phyloP scores from a whole-genome alignment of 2,797 vertebrate species.

The Decapterus maruadsi region DNA sequence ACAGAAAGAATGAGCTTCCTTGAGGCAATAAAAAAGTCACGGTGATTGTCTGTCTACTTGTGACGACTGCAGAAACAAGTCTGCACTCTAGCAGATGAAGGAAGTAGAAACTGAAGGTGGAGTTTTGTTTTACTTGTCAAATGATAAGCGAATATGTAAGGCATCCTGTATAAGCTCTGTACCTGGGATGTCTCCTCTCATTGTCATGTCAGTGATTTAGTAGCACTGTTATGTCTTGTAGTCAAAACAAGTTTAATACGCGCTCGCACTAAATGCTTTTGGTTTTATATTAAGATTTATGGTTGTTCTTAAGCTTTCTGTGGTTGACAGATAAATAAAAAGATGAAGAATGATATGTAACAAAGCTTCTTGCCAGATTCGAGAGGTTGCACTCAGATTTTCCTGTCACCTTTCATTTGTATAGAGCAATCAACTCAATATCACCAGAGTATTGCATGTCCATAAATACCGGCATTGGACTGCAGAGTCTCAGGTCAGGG shows the following conservation, averaged over 20 bases:
- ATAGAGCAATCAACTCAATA: slow-evolving; percentile 1
- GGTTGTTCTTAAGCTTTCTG: background rate
- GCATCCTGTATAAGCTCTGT: background rate
- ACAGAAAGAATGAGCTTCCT: slow-evolving; percentile 75
- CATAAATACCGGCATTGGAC: background rate
- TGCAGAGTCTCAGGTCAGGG: slow-evolving; percentile 17
- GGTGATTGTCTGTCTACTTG: slow-evolving; percentile 62
- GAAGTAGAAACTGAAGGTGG: slow-evolving; percentile 31
- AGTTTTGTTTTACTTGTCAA: slow-evolving; percentile 31
- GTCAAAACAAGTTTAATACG: background rate
- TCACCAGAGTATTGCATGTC: background rate
- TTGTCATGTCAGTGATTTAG: background rate
- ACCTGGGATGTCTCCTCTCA: background rate
- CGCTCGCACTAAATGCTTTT: slow-evolving; percentile 1
- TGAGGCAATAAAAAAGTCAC: slow-evolving; percentile 74
- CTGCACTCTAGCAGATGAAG: slow-evolving; percentile 51
- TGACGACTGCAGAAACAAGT: slow-evolving; percentile 59
- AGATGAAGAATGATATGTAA: background rate
- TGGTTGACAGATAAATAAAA: background rate
- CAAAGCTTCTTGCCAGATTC: background rate
- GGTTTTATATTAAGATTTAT: slow-evolving; percentile 1
- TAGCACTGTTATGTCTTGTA: background rate
- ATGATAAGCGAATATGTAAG: background rate
- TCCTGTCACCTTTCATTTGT: slow-evolving; percentile 14
- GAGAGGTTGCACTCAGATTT: background rate